phyloP scores from a whole-genome alignment of 2,888 invertebrate species.

The Hydrotaea cyrtoneurina region DNA sequence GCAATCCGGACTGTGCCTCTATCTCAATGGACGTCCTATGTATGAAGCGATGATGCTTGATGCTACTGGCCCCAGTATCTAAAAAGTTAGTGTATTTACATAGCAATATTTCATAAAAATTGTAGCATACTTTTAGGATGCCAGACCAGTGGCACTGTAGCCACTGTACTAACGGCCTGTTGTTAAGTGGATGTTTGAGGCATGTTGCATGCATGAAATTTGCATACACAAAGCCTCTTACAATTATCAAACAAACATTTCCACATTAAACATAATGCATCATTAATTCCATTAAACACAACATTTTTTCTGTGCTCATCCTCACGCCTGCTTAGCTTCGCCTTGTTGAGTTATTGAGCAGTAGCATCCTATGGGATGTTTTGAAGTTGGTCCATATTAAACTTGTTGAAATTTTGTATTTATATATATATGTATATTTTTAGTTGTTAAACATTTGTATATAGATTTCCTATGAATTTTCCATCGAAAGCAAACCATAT shows the following conservation, averaged over 20 bases:
- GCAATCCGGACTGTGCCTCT: not conserved
- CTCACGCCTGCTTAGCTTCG: not conserved
- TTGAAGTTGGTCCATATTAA: not conserved
- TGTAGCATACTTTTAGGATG: constrained; percentile 45
- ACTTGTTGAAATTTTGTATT: no score
- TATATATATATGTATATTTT: not conserved
- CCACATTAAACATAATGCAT: constrained; percentile 61
- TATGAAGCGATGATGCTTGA: no score
- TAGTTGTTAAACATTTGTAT: not conserved
- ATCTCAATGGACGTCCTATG: not conserved
- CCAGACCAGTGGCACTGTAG: not conserved
- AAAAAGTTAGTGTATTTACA: constrained; percentile 8
- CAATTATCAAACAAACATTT: constrained; percentile 35
- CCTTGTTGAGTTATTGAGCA: not conserved
- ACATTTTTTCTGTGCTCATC: constrained; percentile 10
- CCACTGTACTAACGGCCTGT: not conserved
- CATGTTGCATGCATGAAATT: constrained; percentile 37
- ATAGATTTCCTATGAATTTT: not conserved
- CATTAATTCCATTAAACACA: constrained; percentile 59
- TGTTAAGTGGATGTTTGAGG: not conserved
- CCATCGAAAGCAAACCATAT: constrained; percentile 30
- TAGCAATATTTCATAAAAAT: constrained; percentile 24
- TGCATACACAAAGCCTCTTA: constrained; percentile 50
- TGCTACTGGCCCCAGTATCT: not conserved
- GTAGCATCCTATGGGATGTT: not conserved